Base-by-base conservation (phyloP, 2,797 vertebrate species). In the Alcedo quadribrachys region DNA sequence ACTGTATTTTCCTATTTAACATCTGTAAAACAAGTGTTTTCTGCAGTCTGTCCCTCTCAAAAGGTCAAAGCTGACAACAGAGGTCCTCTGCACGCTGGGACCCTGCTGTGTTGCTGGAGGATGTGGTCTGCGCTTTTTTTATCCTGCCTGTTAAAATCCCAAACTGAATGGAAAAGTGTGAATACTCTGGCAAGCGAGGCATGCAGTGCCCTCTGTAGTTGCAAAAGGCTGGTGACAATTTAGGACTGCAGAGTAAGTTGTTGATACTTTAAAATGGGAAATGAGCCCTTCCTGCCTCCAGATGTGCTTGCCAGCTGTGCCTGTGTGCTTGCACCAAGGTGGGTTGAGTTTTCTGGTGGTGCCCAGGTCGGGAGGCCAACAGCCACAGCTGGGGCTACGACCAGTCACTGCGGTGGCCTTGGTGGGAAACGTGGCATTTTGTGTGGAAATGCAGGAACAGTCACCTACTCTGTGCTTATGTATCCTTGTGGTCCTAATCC, bases 311-410 rank as follows among this genome's bases (percentile, higher is more conserved):
- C 53, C 25, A 30, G 51, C 12, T 10, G 32, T 16, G 57, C 60
- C 67, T 60, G 22, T 33, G 57, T 2, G 2, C 6, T 45, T 60
- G 43, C 50, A 27, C 32, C n/a, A 6, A 9, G 48, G 28, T 54
- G 51, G 13, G 40, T 2, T 60, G 42, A 8, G 15, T 33, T 24
- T 27, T 17, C 43, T 21, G 45, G 30, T 15, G 55, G 32, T 68
- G 24, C 55, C 33, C 46, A 7, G 17, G 9, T 16, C 0, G 0
- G 51, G 51, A 30, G 22, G 15, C 43, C 0, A 0, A 40, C 11
- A 12, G 33, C 48, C 21, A 9, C 16, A 27, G 48, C 35, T 0
- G 0, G n/a, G 54, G 48, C 48, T 9, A 1, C 15, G 40, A 40
- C 42, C 14, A 11, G 6, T 4, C 11, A 50, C 48, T 82, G 66